Evolutionary conservation across 1,140 invertebrate species (phyloP), one percentile per base, ranked within the genome.

Genomic region (Cotesia vestalis): DNA sequence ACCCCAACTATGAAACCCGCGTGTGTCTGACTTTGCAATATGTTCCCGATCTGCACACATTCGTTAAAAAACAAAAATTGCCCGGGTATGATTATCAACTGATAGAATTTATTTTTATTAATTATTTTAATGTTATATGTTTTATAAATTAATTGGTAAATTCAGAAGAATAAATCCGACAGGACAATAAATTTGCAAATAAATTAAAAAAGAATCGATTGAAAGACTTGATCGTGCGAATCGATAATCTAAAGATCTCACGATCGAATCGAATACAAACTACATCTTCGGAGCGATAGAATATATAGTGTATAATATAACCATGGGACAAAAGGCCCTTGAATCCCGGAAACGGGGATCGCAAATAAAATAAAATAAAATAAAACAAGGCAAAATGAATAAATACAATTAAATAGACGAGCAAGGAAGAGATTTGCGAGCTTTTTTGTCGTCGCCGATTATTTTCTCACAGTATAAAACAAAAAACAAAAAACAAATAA

Each of bases 131-230:
- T 17, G 17, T 17, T 51, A 51, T 51, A 8, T n/a, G 46, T 51
- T 51, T 51, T 8, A 51, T 8, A 51, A n/a, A 51, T 9, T 51
- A 51, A 51, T 51, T 9, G 12, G 12, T 9, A 9, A 51, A 9
- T 8, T 8, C 12, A 2, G 46, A 1, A 5, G 27, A 59, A 59
- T 9, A 59, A 59, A 11, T 5, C 9, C 9, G 17, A 8, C 17
- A 59, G 9, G 17, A 27, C 17, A 59, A 59, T 59, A 6, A 68
- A 36, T 17, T 57, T 74, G 73, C 75, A 73, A 71, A 78, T 74
- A 74, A 74, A 66, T 40, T 27, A n/a, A 14, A 20, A 27, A 52
- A 53, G 14, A 53, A 34, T 52, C 40, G 64, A 66, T 11, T 51
- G 20, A 36, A 62, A 52, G 34, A 52, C 53, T 27, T 27, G 66